Conservation (phyloP, 2,888 invertebrate species). For the Tetanocera ferruginea region DNA sequence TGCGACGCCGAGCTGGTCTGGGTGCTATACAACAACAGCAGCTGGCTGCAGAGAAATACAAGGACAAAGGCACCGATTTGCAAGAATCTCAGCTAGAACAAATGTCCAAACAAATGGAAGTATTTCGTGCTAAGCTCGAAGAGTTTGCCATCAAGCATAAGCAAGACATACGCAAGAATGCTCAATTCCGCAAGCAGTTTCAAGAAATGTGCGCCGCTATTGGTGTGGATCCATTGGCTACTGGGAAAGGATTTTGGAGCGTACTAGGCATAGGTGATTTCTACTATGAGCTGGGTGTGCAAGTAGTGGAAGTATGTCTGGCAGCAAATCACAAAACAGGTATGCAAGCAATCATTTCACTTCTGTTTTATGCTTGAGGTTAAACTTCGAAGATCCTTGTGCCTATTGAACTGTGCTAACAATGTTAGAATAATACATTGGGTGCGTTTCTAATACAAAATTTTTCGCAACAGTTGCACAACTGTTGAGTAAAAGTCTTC, state of each 20-base stretch:
- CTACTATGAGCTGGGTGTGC: slow-evolving; percentile 97
- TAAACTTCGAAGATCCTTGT: too few species aligned
- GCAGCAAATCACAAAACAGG: slow-evolving; percentile 93
- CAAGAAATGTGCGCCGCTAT: slow-evolving; percentile 99
- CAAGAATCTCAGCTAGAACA: slow-evolving; percentile 94
- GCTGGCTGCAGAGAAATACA: slow-evolving; percentile 88
- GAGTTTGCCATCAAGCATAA: slow-evolving; percentile 97
- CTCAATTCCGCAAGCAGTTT: slow-evolving; percentile 95
- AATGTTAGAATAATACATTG: too few species aligned
- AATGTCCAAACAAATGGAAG: slow-evolving; percentile 94
- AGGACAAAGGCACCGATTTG: slow-evolving; percentile 90
- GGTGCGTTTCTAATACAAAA: too few species aligned
- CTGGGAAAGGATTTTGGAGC: slow-evolving; percentile 98
- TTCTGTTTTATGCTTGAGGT: neutral
- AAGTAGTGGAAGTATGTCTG: slow-evolving; percentile 97
- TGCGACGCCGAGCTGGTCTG: slow-evolving; percentile 86
- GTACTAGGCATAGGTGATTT: slow-evolving; percentile 99
- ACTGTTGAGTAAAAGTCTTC: too few species aligned
- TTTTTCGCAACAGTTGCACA: too few species aligned
- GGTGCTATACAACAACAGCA: slow-evolving; percentile 92
- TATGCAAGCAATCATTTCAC: slow-evolving; percentile 31
- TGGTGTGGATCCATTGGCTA: slow-evolving; percentile 96
- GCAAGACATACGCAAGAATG: slow-evolving; percentile 93
- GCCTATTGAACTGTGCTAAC: too few species aligned
- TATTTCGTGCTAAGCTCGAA: slow-evolving; percentile 91